These are phyloP conservation scores for Aporophyla nigra DNA, from an alignment of 2,888 invertebrate species.

Conservation along the genomic window DNA sequence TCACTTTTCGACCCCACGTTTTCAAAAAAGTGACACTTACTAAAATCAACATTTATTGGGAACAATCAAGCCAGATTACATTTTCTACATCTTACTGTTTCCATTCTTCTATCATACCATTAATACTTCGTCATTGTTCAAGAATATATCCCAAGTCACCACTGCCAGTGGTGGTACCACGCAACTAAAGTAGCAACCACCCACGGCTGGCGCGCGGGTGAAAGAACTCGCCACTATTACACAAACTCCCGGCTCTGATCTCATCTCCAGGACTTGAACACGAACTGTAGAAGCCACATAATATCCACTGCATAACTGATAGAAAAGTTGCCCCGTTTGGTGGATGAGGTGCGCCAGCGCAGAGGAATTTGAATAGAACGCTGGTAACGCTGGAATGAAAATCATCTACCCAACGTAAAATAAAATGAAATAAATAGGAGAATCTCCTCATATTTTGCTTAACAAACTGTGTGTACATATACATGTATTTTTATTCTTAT, in stretches of 20 bases:
- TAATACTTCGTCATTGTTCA: neutral
- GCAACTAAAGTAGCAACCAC: conserved; percentile 70
- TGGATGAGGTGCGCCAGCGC: neutral
- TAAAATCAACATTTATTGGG: neutral
- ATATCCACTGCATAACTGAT: conserved; percentile 9
- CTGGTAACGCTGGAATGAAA: no score
- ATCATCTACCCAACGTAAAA: neutral
- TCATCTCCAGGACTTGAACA: conserved; percentile 66
- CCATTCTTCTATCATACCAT: neutral
- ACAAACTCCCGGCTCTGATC: conserved; percentile 66
- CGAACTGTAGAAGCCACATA: conserved; percentile 5
- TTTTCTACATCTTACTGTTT: neutral
- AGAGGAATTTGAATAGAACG: neutral
- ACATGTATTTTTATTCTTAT: neutral
- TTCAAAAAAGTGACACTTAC: neutral
- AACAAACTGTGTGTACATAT: neutral
- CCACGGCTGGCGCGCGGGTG: conserved; percentile 73
- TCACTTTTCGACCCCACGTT: neutral
- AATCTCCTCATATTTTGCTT: neutral
- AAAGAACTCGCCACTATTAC: conserved; percentile 74
- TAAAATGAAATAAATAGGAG: neutral
- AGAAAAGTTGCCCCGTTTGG: neutral
- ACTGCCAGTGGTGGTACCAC: conserved; percentile 48
- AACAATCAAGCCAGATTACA: neutral
- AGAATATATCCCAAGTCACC: conserved; percentile 55